Conservation (phyloP, 2,888 invertebrate genomes). For the Aleiodes testaceus region DNA sequence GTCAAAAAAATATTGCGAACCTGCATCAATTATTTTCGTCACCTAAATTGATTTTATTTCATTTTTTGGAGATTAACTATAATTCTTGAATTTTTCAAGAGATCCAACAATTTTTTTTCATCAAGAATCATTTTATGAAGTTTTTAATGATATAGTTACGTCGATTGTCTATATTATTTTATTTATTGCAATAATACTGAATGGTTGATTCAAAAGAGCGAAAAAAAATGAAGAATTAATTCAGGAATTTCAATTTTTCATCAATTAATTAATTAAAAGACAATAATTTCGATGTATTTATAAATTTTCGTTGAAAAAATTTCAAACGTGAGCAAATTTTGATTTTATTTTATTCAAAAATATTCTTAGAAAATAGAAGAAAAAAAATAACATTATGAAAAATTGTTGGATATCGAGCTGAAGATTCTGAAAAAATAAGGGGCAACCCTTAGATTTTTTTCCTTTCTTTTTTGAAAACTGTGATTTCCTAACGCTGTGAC, state of each 20-base stretch:
- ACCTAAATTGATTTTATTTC: slow-evolving; percentile 43
- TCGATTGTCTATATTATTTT: slow-evolving; percentile 21
- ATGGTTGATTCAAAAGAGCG: slow-evolving; percentile 2
- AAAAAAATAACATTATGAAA: slow-evolving; percentile 5
- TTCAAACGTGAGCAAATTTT: slow-evolving; percentile 17
- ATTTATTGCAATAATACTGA: slow-evolving; percentile 31
- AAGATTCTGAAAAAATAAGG: slow-evolving; percentile 3
- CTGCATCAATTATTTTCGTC: slow-evolving; percentile 51
- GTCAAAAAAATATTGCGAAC: slow-evolving; percentile 52
- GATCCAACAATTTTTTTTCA: slow-evolving; percentile 24
- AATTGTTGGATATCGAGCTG: slow-evolving; percentile 25
- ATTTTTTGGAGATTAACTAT: slow-evolving; percentile 20
- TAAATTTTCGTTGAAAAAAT: slow-evolving; percentile 19
- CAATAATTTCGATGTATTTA: slow-evolving; percentile 26
- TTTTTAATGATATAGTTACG: slow-evolving; percentile 21
- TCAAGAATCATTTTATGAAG: neutral
- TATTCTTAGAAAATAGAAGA: neutral
- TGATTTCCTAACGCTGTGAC: slow-evolving; percentile 13
- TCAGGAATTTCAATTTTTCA: neutral
- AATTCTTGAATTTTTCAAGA: slow-evolving; percentile 37
- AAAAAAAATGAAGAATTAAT: neutral
- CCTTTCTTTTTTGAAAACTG: slow-evolving; percentile 1
- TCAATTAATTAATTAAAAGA: neutral
- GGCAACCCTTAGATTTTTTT: neutral
- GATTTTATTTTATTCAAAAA: neutral